Base-by-base conservation (phyloP, 1,140 invertebrate genomes). In the Bombus pascuorum region DNA sequence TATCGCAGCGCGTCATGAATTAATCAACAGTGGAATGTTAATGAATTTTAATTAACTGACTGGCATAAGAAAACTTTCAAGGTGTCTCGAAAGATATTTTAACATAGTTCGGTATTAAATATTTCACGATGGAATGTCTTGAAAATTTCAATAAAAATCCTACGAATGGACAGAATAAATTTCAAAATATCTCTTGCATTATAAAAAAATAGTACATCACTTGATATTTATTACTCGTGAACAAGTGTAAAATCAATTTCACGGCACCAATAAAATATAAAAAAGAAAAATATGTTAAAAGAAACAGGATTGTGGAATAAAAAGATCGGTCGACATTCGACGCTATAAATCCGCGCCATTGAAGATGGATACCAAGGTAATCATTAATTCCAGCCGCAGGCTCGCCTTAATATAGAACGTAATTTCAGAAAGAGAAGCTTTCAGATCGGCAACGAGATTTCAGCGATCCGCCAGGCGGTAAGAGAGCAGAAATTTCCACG, bases 361-460 rank as follows among this genome's bases (percentile, higher is more conserved):
- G 42, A 44, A 32, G n/a, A 13, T 28, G 39, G 32, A 59, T 37
- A 62, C 15, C 74, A 12, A 12, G 34, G 44, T 34, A 75, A 53
- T 75, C 47, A 34, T 75, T 75, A 57, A 76, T 53, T 76, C 47
- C 42, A n/a, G 8, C 71, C 71, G n/a, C 39, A 9, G 47, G 25
- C 44, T 39, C 47, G 44, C 34, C 74, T 76, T 59, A 76, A 57
- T 53, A 37, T 34, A 8, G 10, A 18, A 25, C 34, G 76, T 62
- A n/a, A 78, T 78, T 78, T 78, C 76, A 44, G 71, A 34, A 37
- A 34, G 32, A 13, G 44, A 9, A 70, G 68, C 74, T 42, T 77
- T 68, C 74, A 39, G 47, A 68, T 75, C 32, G 42, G 13, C 47
- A 62, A 83, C 59, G 44, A 47, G 73, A 68, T 77, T 39, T 47